These are phyloP conservation scores for Dicrostonyx torquatus DNA, from an alignment of 2,797 vertebrate species.

Conservation along the genomic window DNA sequence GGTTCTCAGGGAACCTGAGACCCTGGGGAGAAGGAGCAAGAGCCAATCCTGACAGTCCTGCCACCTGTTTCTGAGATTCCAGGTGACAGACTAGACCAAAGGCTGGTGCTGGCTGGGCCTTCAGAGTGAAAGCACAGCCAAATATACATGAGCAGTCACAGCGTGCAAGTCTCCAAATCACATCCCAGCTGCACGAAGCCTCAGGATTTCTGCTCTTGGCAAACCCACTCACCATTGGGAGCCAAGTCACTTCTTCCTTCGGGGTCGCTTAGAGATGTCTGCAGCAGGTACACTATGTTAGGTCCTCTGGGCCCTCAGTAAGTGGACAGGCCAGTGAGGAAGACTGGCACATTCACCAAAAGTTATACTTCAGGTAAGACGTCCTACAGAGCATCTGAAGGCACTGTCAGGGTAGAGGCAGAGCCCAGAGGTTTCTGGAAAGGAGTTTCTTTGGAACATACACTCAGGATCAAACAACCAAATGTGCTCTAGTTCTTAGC, in stretches of 20 bases:
- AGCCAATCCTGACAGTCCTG: neutral
- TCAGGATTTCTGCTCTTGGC: neutral
- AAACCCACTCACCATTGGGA: neutral
- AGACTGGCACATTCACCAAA: neutral
- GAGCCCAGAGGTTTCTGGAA: neutral
- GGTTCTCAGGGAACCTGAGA: neutral
- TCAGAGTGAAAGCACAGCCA: neutral
- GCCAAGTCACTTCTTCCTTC: neutral
- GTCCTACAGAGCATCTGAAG: neutral
- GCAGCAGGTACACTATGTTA: neutral
- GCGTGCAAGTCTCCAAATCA: neutral
- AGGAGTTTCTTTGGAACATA: neutral
- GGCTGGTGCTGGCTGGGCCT: neutral
- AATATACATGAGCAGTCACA: neutral
- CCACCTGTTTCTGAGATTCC: neutral
- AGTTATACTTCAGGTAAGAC: neutral
- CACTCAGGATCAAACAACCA: neutral
- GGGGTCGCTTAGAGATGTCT: neutral
- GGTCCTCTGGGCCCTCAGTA: neutral
- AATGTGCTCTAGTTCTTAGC: neutral
- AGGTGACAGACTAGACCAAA: neutral
- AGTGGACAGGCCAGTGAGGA: neutral
- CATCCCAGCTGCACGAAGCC: neutral
- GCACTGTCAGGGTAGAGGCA: neutral
- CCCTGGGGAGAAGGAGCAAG: neutral